Conservation (phyloP, 2,888 invertebrate genomes). For the Phaonia tiefii region DNA sequence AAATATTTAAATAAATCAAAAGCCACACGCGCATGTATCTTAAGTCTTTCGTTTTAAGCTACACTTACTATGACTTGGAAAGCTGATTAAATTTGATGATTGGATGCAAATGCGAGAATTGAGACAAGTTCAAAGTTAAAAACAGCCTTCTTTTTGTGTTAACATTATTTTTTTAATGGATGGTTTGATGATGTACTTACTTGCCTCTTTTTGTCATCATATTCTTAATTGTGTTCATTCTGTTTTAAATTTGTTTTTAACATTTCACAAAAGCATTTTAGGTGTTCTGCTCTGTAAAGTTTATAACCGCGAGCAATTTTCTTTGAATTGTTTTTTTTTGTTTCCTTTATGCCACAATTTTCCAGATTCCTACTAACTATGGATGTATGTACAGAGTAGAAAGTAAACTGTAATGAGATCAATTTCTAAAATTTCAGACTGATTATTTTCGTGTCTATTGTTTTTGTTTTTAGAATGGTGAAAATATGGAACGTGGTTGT, state of each 20-base stretch:
- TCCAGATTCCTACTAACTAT: no score
- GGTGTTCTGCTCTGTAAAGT: constrained; percentile 57
- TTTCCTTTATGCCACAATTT: not conserved
- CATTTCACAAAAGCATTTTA: constrained; percentile 29
- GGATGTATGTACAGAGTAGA: constrained; percentile 8
- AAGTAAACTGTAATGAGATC: constrained; percentile 30
- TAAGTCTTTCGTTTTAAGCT: constrained; percentile 21
- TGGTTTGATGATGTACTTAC: constrained; percentile 10
- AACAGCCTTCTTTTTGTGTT: no score
- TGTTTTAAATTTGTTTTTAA: not conserved
- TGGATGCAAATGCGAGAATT: not conserved
- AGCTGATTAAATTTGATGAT: not conserved
- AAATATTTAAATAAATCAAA: no score
- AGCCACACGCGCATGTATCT: constrained; percentile 3
- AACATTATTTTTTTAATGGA: constrained; percentile 8
- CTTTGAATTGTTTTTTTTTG: not conserved
- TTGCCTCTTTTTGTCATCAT: not conserved
- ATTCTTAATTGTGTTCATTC: not conserved
- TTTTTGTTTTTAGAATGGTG: constrained; percentile 83
- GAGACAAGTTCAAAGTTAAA: not conserved
- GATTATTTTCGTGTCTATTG: constrained; percentile 20
- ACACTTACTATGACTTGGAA: constrained; percentile 1
- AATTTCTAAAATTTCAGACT: constrained; percentile 39
- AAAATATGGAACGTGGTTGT: constrained; percentile 87
- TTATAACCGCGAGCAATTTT: constrained; percentile 3